Percentiles rank a stretch among this genome's conserved stretches.
phyloP scores from a whole-genome alignment of 2,113 vertebrate species.

The Leucosticte australis region DNA sequence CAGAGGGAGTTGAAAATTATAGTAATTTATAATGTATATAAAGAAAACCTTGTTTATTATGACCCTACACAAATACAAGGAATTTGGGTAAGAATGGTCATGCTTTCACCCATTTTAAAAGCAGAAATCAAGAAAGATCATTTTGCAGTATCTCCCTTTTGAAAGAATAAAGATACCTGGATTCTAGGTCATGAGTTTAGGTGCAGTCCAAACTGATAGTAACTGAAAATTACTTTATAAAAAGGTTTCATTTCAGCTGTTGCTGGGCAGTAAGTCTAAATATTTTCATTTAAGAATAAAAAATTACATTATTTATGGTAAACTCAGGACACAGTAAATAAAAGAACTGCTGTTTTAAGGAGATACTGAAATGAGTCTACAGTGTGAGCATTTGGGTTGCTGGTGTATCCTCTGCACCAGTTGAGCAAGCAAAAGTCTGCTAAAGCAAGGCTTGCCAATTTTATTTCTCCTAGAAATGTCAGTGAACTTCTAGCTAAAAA shows the following conservation, averaged over 20 bases:
- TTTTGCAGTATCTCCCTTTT: not conserved
- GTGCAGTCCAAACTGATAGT: not conserved
- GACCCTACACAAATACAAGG: not conserved
- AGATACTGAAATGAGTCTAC: not conserved
- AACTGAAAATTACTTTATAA: not conserved
- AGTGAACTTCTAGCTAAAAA: not conserved
- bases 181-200: not conserved
- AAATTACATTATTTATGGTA: not conserved
- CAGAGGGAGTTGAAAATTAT: not conserved
- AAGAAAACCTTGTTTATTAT: not conserved
- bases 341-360: not conserved
- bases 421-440: not conserved
- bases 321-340: not conserved
- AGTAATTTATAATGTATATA: not conserved
- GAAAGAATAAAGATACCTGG: not conserved
- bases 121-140: not conserved
- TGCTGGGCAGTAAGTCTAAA: not conserved
- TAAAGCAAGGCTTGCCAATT: not conserved
- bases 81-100: not conserved
- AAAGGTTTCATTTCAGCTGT: not conserved
- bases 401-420: not conserved
- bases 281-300: not conserved
- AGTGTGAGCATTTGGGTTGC: not conserved
- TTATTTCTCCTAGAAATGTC: not conserved
- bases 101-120: not conserved